Evolutionary conservation across 2,888 invertebrate genomes (phyloP), one percentile per base, ranked within the genome.

Genomic region (Cheilosia vulpina): DNA sequence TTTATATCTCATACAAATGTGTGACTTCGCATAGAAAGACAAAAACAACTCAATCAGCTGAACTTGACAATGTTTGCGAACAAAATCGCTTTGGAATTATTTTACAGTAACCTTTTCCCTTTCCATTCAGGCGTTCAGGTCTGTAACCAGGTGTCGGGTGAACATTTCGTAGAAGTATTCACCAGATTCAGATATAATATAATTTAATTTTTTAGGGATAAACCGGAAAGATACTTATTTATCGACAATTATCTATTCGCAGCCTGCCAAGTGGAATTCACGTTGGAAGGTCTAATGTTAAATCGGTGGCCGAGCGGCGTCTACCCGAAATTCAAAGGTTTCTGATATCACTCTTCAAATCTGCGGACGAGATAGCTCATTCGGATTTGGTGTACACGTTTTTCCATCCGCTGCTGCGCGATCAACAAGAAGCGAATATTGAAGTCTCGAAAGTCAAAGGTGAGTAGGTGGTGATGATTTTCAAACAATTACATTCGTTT

Each of bases 371-470:
- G 93, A 98, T 99, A 88, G 96, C 98, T 0, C 98, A 99, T 93
- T 97, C 96, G 7, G 98, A 98, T 92, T 94, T 99, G 71, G 98
- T 99, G 0, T 99, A 99, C 92, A 99, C 99, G 0, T 99, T 99
- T 93, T 99, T 99, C 93, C 99, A 99, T 93, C 98, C 99, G 2
- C 93, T 99, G 87, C 93, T 98, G 85, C 93, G 99, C 87, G 99
- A 99, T 93, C 98, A 98, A 92, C 97, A 98, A 91, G 97, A 97
- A 89, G 95, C 96, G 13, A 96, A 96, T 88, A 95, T 97, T 83
- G 95, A 96, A 92, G 93, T 95, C 88, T 94, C 94, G 85, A 97
- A 96, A 93, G 94, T 95, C 45, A 95, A 94, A 94, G 96, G 97
- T 96, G 89, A 90, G 88, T 57, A 24, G 43, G n/a, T 13, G 7